Conservation (phyloP, 2,888 invertebrate species). For the Chrysina gloriosa region DNA sequence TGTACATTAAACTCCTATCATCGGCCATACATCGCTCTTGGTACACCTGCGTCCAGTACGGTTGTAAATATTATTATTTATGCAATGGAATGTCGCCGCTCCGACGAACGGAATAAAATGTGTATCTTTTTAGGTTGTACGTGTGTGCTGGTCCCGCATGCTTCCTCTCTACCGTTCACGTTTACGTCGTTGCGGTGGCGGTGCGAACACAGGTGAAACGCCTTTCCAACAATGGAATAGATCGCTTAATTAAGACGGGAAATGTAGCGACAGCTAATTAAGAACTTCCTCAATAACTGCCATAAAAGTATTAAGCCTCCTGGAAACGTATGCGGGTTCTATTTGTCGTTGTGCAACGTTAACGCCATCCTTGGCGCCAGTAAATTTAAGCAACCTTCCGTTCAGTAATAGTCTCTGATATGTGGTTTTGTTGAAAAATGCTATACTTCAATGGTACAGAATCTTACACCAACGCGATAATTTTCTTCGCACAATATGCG, state of each 20-base stretch:
- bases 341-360: not conserved
- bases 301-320: not conserved
- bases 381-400: not conserved
- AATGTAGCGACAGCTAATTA: conserved; percentile 19
- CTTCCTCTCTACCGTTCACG: not conserved
- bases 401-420: too few species aligned
- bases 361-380: not conserved
- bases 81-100: conserved; percentile 27
- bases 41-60: conserved; percentile 22
- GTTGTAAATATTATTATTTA: conserved; percentile 36
- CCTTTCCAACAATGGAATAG: conserved; percentile 15
- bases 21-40: conserved; percentile 7
- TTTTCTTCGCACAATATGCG: too few species aligned
- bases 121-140: conserved; percentile 1
- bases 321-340: not conserved
- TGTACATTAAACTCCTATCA: conserved; percentile 23
- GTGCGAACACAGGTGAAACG: not conserved
- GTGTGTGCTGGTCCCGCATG: not conserved
- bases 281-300: not conserved
- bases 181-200: not conserved
- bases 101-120: conserved; percentile 9
- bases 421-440: not conserved
- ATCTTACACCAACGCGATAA: not conserved
- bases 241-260: conserved; percentile 24
- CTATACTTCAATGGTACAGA: too few species aligned